phyloP scores from a whole-genome alignment of 2,113 vertebrate genomes.

The Ictalurus punctatus region DNA sequence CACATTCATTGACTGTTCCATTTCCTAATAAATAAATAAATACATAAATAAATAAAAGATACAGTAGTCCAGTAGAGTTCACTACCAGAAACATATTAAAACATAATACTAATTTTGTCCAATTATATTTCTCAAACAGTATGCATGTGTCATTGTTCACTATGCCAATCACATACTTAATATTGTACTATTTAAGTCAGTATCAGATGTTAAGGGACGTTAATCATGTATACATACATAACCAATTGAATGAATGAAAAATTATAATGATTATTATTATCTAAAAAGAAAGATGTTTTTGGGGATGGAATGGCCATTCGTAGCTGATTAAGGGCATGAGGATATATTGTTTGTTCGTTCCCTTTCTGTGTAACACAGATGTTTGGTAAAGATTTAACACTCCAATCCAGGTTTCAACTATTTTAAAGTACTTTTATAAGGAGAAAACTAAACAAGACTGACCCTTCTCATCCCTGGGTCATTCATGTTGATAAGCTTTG shows the following conservation, averaged over 20 bases:
- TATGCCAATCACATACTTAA: neutral
- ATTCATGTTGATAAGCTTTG: constrained; percentile 86
- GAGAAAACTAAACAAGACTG: constrained; percentile 19
- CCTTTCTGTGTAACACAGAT: neutral
- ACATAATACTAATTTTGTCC: neutral
- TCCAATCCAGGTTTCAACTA: neutral
- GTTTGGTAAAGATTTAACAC: too few relatives aligned
- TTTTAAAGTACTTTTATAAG: neutral
- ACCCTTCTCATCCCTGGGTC: constrained; percentile 88
- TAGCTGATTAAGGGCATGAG: neutral
- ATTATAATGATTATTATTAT: neutral
- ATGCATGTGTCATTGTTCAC: neutral
- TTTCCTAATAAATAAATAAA: constrained; percentile 71
- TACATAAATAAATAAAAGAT: neutral
- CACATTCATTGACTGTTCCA: constrained; percentile 92
- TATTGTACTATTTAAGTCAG: neutral
- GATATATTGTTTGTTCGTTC: neutral
- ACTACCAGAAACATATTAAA: neutral
- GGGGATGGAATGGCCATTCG: neutral
- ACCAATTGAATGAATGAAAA: neutral
- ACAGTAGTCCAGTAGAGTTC: neutral
- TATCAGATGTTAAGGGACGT: neutral
- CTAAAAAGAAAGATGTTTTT: neutral
- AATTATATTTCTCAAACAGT: neutral
- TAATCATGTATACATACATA: neutral